Conservation (phyloP, 2,888 invertebrate species). For the Andrena trimmerana region DNA sequence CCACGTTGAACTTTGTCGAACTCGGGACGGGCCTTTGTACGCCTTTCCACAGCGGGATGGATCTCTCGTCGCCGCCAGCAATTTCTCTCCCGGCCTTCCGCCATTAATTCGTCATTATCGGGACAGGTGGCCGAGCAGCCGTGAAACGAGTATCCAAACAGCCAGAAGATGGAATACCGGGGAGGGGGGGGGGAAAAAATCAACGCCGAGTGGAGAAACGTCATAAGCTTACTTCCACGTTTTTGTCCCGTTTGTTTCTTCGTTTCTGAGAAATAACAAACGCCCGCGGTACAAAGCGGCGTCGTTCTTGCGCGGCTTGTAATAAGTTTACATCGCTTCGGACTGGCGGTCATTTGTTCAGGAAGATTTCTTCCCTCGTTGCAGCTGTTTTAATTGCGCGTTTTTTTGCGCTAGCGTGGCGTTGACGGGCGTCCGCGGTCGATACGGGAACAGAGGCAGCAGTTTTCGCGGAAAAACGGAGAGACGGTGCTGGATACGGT, state of each 20-base stretch:
- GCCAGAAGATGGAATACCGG: too few species aligned
- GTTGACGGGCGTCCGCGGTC: background rate
- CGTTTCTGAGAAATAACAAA: too few species aligned
- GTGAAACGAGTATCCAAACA: too few species aligned
- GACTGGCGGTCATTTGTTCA: background rate
- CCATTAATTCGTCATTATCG: constrained; percentile 33
- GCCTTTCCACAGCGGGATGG: background rate
- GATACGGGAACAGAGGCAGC: background rate
- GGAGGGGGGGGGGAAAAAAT: too few species aligned
- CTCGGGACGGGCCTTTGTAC: constrained; percentile 29
- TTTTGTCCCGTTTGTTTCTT: too few species aligned
- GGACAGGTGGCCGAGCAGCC: background rate
- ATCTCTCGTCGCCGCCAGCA: background rate
- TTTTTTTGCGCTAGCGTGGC: background rate
- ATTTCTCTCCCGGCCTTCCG: constrained; percentile 13
- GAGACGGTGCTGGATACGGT: background rate
- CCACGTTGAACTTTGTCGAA: constrained; percentile 20
- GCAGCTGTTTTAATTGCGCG: constrained; percentile 27
- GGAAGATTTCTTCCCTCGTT: constrained; percentile 2
- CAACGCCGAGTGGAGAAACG: too few species aligned
- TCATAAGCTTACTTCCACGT: too few species aligned
- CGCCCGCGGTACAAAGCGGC: background rate
- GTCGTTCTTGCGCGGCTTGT: background rate
- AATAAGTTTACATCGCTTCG: background rate
- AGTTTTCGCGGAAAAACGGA: constrained; percentile 1